Evolutionary conservation across 2,888 invertebrate species (phyloP), one percentile per base, ranked within the genome.

Genomic region (Laspeyria flexula): DNA sequence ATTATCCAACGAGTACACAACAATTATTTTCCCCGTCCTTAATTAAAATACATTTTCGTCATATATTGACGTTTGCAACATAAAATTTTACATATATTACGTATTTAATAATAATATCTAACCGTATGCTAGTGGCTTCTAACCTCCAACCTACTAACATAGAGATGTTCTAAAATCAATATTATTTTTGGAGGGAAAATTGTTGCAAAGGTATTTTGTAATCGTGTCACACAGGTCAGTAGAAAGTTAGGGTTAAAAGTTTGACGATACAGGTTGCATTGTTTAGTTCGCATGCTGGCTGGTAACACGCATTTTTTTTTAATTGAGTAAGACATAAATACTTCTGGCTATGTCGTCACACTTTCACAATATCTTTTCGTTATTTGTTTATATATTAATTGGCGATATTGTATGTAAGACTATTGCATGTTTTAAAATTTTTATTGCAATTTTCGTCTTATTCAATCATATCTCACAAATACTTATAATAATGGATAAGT

Each of bases 161-260:
- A 52, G 71, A 75, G 71, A 75, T 57, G 64, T 63, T 73, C 68
- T 60, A 74, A 79, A 67, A 71, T 48, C 76, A 79, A 77, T 79
- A 79, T 81, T 86, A n/a, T 81, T 86, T 88, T 88, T 87, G 71
- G 71, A 79, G 59, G 75, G 72, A 83, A 87, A 83, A 81, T 56
- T 58, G 61, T 43, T 48, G 48, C 38, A 51, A 43, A 53, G 33
- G 31, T 47, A 63, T 91, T 86, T 80, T 79, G 83, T 75, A 90
- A 91, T 71, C 75, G 51, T 84, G 86, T 60, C 82, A 81, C 81
- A 79, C 65, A 79, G 87, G 86, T 86, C 91, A 91, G 92, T 93
- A 92, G 92, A 93, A 93, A 84, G 72, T 63, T 43, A 34, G 41
- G 25, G 43, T 55, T 53, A 39, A 18, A 18, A 23, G n/a, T n/a